Evolutionary conservation across 2,797 vertebrate genomes (phyloP).

Genomic region (Urocyon cinereoargenteus): DNA sequence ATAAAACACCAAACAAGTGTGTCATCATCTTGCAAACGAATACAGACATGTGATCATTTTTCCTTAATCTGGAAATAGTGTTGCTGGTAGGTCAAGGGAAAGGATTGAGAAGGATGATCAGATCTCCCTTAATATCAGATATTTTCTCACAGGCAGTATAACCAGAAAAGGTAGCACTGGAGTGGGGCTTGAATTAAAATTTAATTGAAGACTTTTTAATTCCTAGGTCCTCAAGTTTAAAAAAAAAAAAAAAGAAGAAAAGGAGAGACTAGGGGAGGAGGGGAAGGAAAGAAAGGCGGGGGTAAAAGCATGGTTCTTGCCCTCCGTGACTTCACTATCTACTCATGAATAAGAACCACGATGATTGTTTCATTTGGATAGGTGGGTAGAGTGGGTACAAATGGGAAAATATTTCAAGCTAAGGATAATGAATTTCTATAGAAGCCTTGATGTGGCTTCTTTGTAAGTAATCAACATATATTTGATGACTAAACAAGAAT

Average conservation of each 20-base stretch:
- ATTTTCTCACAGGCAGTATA: neutral
- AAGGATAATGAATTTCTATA: neutral
- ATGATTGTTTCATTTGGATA: neutral
- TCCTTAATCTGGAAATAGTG: constrained; percentile 20
- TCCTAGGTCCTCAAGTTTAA: neutral
- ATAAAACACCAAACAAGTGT: constrained; percentile 31
- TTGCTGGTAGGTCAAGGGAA: neutral
- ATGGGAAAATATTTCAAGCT: constrained; percentile 1
- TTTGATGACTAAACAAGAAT: neutral
- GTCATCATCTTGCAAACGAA: neutral
- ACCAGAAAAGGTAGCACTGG: neutral
- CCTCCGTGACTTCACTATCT: neutral
- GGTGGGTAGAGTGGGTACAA: neutral
- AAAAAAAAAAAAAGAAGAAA: neutral
- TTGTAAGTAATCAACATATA: neutral
- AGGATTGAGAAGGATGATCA: neutral
- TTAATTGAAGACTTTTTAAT: neutral
- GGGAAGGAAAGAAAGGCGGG: neutral
- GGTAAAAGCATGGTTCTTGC: neutral
- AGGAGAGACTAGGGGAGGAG: neutral
- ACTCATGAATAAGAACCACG: neutral
- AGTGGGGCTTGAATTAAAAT: neutral
- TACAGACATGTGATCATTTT: neutral
- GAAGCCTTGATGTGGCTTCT: neutral
- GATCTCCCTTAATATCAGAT: no score